Evolutionary conservation across 1,140 invertebrate species (phyloP), one percentile per base, ranked within the genome.

Genomic region (Dendrolimus punctatus): DNA sequence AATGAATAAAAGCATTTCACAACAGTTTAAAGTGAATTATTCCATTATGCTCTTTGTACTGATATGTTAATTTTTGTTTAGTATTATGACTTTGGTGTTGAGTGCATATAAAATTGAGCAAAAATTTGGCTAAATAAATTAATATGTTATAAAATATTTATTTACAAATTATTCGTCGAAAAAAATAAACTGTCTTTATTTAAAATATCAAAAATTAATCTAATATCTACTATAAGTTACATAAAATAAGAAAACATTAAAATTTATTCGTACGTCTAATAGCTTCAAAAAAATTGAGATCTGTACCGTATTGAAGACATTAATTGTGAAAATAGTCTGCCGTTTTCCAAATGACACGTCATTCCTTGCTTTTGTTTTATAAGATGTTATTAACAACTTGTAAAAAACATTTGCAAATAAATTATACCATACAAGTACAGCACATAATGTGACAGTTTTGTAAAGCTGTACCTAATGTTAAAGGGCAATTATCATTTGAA

Each of bases 61-160:
- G 79, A 76, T 68, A 75, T 71, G 76, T 80, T 73, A 65, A 69
- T 57, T 73, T 67, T 70, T 65, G 69, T 71, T 74, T 76, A 76
- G 69, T 80, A 81, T 76, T 81, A 84, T 82, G 80, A 84, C 82
- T 85, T 85, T 85, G 82, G 82, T 82, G 80, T 82, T 74, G 72
- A 80, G 76, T 84, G 80, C 73, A 80, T 77, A 80, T 76, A 76
- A 75, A 76, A 85, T 85, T 84, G 82, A 85, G 82, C 82, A 85
- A 85, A 82, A 79, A 75, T 81, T 82, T 81, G 75, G 76, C 74
- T 78, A 84, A 80, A 81, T 77, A 83, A 85, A 80, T 80, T 83
- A 81, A 67, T 68, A 75, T 47, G 62, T 73, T 44, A 77, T 60
- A 58, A 64, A 73, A 80, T 64, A 74, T 66, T 23, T 80, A 81